Conservation (phyloP, 2,888 invertebrate genomes). For the Heliothis peltigera region DNA sequence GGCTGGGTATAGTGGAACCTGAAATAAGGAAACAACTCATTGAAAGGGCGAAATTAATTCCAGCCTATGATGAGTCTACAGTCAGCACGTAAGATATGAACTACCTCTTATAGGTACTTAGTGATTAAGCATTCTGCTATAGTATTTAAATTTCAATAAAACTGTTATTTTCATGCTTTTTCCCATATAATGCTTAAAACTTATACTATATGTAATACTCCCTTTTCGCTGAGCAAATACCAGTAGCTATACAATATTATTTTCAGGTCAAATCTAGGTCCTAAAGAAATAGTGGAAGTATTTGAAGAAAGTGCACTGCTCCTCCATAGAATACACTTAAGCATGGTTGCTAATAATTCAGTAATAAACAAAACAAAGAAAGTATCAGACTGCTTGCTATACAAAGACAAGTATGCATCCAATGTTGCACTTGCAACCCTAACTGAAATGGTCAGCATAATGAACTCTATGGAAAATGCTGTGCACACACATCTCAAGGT, state of each 20-base stretch:
- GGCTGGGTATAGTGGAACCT: conserved; percentile 80
- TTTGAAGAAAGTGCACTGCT: conserved; percentile 84
- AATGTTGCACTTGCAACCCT: conserved; percentile 79
- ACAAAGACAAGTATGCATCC: conserved; percentile 84
- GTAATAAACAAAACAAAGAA: conserved; percentile 79
- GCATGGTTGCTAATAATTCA: conserved; percentile 80
- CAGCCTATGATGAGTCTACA: conserved; percentile 76
- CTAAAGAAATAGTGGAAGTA: conserved; percentile 79
- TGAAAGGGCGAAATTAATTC: conserved; percentile 80
- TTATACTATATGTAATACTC: too few species aligned
- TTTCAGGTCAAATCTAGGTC: conserved; percentile 68
- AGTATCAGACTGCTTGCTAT: conserved; percentile 76
- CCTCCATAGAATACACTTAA: conserved; percentile 81
- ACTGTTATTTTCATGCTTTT: too few species aligned
- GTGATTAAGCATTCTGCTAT: too few species aligned
- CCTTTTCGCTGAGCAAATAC: too few species aligned
- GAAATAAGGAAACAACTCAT: conserved; percentile 77
- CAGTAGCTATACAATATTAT: conserved; percentile 29
- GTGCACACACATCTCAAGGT: conserved; percentile 82
- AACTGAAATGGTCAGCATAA: conserved; percentile 77
- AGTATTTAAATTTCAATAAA: too few species aligned
- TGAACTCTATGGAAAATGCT: conserved; percentile 83
- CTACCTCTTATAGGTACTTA: too few species aligned
- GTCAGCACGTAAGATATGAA: conserved; percentile 32
- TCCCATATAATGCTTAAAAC: too few species aligned